phyloP scores from a whole-genome alignment of 2,888 invertebrate genomes.

The Malachius bipustulatus region DNA sequence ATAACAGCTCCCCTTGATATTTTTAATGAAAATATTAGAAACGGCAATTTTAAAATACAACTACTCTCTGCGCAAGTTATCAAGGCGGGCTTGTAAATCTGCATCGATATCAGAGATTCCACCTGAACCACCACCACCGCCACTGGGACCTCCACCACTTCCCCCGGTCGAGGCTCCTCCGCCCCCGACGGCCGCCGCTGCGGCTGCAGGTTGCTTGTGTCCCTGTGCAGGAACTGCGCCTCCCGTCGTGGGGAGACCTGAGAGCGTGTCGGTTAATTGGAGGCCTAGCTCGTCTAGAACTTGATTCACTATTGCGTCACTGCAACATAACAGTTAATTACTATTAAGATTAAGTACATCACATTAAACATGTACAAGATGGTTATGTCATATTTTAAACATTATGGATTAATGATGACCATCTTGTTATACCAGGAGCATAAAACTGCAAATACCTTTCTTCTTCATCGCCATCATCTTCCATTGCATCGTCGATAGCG shows the following conservation, averaged over 20 bases:
- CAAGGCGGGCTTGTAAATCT: constrained; percentile 90
- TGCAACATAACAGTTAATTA: constrained; percentile 32
- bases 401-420: too few species aligned
- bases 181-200: constrained; percentile 38
- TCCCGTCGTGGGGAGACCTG: constrained; percentile 67
- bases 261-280: constrained; percentile 85
- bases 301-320: constrained; percentile 90
- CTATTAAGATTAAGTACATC: background rate
- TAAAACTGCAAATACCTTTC: constrained; percentile 63
- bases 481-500: constrained; percentile 99
- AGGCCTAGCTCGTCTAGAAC: constrained; percentile 95
- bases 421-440: too few species aligned
- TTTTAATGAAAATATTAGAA: too few species aligned
- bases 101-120: constrained; percentile 80
- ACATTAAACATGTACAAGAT: too few species aligned
- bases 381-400: too few species aligned
- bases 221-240: constrained; percentile 44
- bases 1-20: too few species aligned
- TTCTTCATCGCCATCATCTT: constrained; percentile 94
- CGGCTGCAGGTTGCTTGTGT: constrained; percentile 52
- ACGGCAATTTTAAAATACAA: too few species aligned
- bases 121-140: constrained; percentile 40
- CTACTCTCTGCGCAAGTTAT: constrained; percentile 87
- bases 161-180: constrained; percentile 25
- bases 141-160: constrained; percentile 32